phyloP scores from a whole-genome alignment of 2,888 invertebrate genomes.

The Amphimallon solstitiale region DNA sequence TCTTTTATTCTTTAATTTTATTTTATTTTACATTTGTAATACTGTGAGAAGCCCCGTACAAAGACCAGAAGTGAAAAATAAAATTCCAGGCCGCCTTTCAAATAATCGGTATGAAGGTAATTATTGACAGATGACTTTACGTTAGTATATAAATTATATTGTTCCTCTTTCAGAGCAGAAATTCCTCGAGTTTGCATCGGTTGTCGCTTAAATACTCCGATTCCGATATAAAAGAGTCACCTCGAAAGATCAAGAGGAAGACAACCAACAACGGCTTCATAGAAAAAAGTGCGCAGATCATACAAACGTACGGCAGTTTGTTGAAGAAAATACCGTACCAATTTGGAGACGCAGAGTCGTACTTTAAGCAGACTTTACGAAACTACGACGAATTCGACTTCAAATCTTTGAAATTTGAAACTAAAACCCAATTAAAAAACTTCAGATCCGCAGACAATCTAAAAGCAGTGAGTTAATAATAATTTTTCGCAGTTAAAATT shows the following conservation, averaged over 20 bases:
- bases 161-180: conserved; percentile 43
- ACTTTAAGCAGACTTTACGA: conserved; percentile 57
- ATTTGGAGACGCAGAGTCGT: conserved; percentile 57
- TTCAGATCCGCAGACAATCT: conserved; percentile 28
- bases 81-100: conserved; percentile 9
- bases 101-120: conserved; percentile 52
- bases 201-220: conserved; percentile 38
- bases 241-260: conserved; percentile 26
- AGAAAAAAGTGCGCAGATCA: conserved; percentile 47
- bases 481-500: background rate
- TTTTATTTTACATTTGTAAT: conserved; percentile 1
- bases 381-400: conserved; percentile 56
- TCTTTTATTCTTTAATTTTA: conserved; percentile 14
- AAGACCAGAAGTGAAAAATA: background rate
- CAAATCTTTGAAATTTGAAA: conserved; percentile 20
- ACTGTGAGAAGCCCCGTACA: background rate
- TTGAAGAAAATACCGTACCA: conserved; percentile 45
- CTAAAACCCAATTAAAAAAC: conserved; percentile 19
- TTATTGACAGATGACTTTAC: conserved; percentile 37
- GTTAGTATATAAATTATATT: conserved; percentile 39
- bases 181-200: conserved; percentile 37
- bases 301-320: conserved; percentile 46
- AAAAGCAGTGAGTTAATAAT: conserved; percentile 22
- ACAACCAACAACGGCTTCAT: conserved; percentile 40
- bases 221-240: conserved; percentile 34